Evolutionary conservation across 2,113 vertebrate species (phyloP), one percentile per base, ranked within the genome.

Genomic region (Cochlearius cochlearius): DNA sequence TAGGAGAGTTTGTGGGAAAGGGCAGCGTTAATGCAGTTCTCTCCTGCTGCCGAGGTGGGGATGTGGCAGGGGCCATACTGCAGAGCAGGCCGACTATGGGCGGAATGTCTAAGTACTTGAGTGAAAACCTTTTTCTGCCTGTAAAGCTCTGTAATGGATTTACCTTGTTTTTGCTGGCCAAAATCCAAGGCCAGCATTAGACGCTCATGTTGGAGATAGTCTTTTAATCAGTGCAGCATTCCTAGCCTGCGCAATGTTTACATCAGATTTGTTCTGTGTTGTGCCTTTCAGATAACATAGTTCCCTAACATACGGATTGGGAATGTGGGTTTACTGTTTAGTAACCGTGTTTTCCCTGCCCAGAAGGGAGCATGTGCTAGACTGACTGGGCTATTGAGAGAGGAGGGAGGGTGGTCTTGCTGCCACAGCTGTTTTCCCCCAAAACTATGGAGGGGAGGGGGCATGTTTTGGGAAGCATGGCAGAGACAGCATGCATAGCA

Each of bases 261-360:
- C 30, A 34, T 74, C 32, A 8, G 17, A 9, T 43, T 25, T 47
- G 27, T 49, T 39, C 41, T 18, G 34, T n/a, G 63, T 43, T 80
- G 58, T 52, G 39, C 55, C n/a, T 80, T 66, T 55, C 0, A 0
- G 43, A 38, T 39, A 11, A 23, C 4, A 1, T 11, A 29, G 64
- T 27, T 92, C 64, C 43, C 73, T 55, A 50, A 63, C 15, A 23
- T 6, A 25, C 38, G 29, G n/a, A 16, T 3, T 77, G 52, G 60
- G 64, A 74, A 55, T 23, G 32, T 43, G 73, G 38, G 10, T 67
- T 94, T 90, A 21, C 55, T 49, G 36, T 41, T 41, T 3, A 10
- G 47, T 58, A 76, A 55, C 9, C 0, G 0, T 86, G 45, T 53
- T 84, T 80, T 47, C 55, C 56, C 53, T 80, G 36, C 34, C 49